Evolutionary conservation across 2,113 vertebrate genomes (phyloP).

Genomic region (Silurus glanis): DNA sequence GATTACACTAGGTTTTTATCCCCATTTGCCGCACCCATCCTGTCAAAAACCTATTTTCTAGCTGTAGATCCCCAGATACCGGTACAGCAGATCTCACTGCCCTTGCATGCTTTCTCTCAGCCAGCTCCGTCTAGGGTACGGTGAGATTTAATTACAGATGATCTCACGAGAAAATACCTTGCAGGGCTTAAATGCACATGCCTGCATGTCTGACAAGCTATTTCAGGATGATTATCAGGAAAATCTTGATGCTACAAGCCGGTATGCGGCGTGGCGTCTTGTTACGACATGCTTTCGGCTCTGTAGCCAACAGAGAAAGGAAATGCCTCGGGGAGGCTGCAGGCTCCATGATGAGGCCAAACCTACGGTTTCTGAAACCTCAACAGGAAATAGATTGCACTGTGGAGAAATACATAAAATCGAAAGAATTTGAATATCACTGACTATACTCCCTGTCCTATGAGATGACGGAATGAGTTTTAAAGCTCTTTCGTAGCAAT

Average conservation of each 20-base stretch:
- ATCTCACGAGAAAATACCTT: slow-evolving; percentile 59
- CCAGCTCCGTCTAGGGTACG: slow-evolving; percentile 35
- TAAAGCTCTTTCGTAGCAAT: slow-evolving; percentile 16
- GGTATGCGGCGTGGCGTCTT: slow-evolving; percentile 46
- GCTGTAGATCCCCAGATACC: slow-evolving; percentile 39
- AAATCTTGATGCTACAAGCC: slow-evolving; percentile 58
- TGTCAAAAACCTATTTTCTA: slow-evolving; percentile 35
- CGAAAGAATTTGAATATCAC: not conserved
- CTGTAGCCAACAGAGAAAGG: slow-evolving; percentile 49
- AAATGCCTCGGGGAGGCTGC: slow-evolving; percentile 52
- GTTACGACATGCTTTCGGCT: slow-evolving; percentile 49
- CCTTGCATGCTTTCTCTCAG: slow-evolving; percentile 42
- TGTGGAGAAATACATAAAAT: not conserved
- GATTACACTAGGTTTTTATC: slow-evolving; percentile 28
- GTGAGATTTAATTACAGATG: slow-evolving; percentile 50
- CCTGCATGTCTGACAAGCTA: slow-evolving; percentile 57
- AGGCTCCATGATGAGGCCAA: slow-evolving; percentile 41
- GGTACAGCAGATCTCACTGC: slow-evolving; percentile 21
- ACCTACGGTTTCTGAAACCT: slow-evolving; percentile 42
- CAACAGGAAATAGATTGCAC: not conserved
- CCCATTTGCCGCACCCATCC: slow-evolving; percentile 31
- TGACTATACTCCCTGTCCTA: not conserved
- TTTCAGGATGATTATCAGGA: slow-evolving; percentile 55
- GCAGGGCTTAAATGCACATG: slow-evolving; percentile 46
- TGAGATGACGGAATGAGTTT: slow-evolving; percentile 9